A percentile compares a stretch with the other conserved stretches of the same genome.
Evolutionary conservation across 1,140 invertebrate species (phyloP).

Genomic region (Bilobella aurantiaca): DNA sequence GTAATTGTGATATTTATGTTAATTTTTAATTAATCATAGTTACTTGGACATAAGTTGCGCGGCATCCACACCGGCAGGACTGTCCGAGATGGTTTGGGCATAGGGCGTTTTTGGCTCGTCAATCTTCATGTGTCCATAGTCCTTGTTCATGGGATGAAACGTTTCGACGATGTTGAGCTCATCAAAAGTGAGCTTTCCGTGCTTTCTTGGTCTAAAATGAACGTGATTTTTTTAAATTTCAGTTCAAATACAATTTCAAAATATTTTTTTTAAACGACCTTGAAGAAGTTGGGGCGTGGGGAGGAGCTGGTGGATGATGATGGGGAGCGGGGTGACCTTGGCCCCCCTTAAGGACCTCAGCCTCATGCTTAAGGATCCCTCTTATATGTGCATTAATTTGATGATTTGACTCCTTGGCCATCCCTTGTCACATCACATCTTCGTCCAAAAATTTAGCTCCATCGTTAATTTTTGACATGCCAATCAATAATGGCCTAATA

Average conservation of each 20-base stretch:
- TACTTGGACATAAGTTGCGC: not conserved
- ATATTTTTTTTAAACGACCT: not conserved
- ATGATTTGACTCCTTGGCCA: too few species aligned
- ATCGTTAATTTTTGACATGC: too few species aligned
- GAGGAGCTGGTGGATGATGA: too few species aligned
- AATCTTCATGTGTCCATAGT: constrained; percentile 56
- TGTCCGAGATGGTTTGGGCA: not conserved
- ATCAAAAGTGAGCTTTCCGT: constrained; percentile 74
- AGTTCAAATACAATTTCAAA: not conserved
- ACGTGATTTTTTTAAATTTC: too few species aligned
- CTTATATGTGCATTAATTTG: too few species aligned
- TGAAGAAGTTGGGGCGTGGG: not conserved
- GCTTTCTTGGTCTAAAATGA: not conserved
- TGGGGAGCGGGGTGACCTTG: too few species aligned
- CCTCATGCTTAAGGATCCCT: too few species aligned
- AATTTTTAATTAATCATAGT: not conserved
- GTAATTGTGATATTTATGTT: too few species aligned
- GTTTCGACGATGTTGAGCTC: constrained; percentile 99
- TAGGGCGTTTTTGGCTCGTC: constrained; percentile 16
- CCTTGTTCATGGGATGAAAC: constrained; percentile 91
- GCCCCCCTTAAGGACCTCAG: too few species aligned
- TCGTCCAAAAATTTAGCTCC: too few species aligned
- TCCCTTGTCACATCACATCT: too few species aligned
- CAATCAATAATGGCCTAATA: too few species aligned
- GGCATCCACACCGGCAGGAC: not conserved